Evolutionary conservation across 2,888 invertebrate genomes (phyloP).

Genomic region (Drosophila nr. perissopoda): DNA sequence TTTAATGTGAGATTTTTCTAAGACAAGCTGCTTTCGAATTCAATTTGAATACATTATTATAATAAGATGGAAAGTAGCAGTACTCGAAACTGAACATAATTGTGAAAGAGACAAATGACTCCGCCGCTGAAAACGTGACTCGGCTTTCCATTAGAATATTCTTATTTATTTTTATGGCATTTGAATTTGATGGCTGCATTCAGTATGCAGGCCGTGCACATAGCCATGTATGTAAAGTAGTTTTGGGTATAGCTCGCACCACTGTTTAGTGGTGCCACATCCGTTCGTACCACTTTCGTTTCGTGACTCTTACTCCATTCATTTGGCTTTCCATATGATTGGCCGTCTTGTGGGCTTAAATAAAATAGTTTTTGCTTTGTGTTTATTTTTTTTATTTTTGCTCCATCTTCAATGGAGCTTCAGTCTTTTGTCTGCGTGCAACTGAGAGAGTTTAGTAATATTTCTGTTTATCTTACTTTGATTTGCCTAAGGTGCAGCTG

Average conservation of each 20-base stretch:
- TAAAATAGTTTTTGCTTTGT: conserved; percentile 1
- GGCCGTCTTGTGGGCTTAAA: conserved; percentile 7
- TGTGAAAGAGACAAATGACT: neutral
- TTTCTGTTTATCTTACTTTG: conserved; percentile 28
- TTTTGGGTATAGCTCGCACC: conserved; percentile 41
- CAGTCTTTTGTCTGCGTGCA: conserved; percentile 24
- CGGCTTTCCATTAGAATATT: conserved; percentile 25
- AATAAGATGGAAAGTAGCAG: conserved; percentile 12
- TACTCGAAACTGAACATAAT: neutral
- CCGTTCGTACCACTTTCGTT: conserved; percentile 77
- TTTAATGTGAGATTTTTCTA: neutral
- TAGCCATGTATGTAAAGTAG: neutral
- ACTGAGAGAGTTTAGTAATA: conserved; percentile 59
- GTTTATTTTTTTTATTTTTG: neutral
- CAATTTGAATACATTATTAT: neutral
- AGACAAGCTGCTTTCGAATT: neutral
- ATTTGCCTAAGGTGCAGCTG: conserved; percentile 28
- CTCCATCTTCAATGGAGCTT: conserved; percentile 31
- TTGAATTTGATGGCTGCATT: neutral
- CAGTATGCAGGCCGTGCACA: conserved; percentile 30
- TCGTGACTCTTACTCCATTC: conserved; percentile 49
- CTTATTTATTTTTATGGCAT: neutral
- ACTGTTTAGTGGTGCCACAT: conserved; percentile 63
- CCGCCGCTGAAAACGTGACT: conserved; percentile 25
- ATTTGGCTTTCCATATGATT: conserved; percentile 42